phyloP scores from a whole-genome alignment of 2,888 invertebrate genomes.

The Morpho helenor region DNA sequence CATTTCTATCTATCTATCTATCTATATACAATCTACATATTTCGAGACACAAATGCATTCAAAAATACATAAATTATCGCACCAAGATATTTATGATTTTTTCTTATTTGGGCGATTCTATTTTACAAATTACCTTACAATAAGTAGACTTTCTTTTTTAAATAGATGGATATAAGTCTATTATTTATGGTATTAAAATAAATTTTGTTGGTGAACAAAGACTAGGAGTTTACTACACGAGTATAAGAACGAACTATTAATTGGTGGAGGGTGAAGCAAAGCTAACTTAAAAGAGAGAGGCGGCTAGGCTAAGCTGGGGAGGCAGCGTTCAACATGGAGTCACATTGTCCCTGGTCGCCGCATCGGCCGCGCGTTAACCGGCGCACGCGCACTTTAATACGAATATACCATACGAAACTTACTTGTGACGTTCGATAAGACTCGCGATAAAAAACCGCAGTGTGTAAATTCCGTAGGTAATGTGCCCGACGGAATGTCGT shows the following conservation, averaged over 20 bases:
- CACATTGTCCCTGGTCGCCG: conserved; percentile 73
- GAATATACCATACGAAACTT: conserved; percentile 15
- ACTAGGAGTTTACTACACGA: too few relatives aligned
- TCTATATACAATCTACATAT: too few relatives aligned
- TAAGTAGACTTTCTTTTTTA: too few relatives aligned
- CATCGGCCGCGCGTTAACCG: conserved; percentile 63
- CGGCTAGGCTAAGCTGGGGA: conserved; percentile 65
- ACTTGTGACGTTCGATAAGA: conserved; percentile 29
- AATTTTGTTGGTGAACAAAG: too few relatives aligned
- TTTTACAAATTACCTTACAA: too few relatives aligned
- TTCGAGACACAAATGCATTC: too few relatives aligned
- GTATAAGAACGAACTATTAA: conserved; percentile 13
- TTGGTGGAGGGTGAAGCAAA: conserved; percentile 18
- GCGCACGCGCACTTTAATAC: conserved; percentile 49
- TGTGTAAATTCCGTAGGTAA: conserved; percentile 43
- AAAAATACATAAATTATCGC: too few relatives aligned
- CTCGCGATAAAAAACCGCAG: conserved; percentile 31
- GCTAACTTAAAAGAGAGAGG: conserved; percentile 73
- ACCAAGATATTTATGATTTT: too few relatives aligned
- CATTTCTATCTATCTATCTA: too few relatives aligned
- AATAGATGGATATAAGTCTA: too few relatives aligned
- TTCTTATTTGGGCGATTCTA: too few relatives aligned
- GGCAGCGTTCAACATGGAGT: conserved; percentile 52
- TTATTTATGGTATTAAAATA: too few relatives aligned
- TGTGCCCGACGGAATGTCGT: conserved; percentile 39